Evolutionary conservation across 2,113 vertebrate genomes (phyloP), one percentile per base, ranked within the genome.

Genomic region (Laticauda colubrina): DNA sequence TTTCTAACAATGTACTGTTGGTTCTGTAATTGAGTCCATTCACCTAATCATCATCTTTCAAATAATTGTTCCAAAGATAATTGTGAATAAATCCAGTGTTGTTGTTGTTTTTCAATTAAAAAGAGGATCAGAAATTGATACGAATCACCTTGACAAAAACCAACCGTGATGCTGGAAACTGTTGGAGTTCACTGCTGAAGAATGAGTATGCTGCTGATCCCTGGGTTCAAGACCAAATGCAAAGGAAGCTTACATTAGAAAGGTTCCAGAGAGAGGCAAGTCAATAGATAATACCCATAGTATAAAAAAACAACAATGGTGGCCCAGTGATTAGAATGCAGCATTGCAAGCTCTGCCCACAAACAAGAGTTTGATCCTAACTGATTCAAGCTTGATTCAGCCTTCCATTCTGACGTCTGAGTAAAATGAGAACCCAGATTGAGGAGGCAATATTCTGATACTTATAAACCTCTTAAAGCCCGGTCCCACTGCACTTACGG

Each of bases 221-320:
- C 21, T 99, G 98, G 98, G 98, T 99, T 0, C 99, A 99, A 97
- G 99, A 99, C 95, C 98, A 99, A 97, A 99, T 99, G 99, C 99
- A 99, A 96, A 98, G 98, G 94, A 99, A 99, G 86, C 99, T 99
- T 21, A 99, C 99, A 0, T 96, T 99, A 92, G 99, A 99, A 97
- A 96, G 99, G 95, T 99, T 99, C 95, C 99, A 99, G 90, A 98
- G 98, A 96, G 99, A 99, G 98, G 99, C 98, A 95, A 97, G 97
- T 97, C 64, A 43, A 53, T 61, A 26, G 39, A 34, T 8, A 14
- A 0, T 7, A n/a, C 45, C 59, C 24, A 4, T 90, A 0, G n/a
- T 64, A 0, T 6, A 2, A 81, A 81, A 81, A 2, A 81, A 81
- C 34, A 39, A 81, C 4, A 69, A 34, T 34, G 14, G 14, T 69